Evolutionary conservation across 2,888 invertebrate genomes (phyloP), one percentile per base, ranked within the genome.

Genomic region (Chironomus tentans): DNA sequence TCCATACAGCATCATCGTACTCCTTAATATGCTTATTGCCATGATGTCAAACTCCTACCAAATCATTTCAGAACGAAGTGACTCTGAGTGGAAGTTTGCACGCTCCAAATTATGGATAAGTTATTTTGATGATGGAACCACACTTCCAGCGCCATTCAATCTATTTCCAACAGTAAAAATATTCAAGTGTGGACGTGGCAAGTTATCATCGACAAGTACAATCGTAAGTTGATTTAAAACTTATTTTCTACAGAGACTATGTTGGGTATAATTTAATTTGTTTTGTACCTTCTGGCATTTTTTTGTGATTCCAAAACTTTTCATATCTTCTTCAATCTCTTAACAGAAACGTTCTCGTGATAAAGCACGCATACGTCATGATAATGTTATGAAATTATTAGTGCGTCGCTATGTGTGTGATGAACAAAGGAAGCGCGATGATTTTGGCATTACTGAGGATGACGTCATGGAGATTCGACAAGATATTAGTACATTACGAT

Each of bases 1-100:
- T 56, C 56, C 10, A 18, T 6, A n/a, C 21, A 65, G 24, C 12
- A 65, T 65, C 10, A 70, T 70, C 80, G 98, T 98, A 0, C 87
- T 98, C 28, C 88, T 98, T 78, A 98, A 98, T 85, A 95, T 98
- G 92, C 89, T 98, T 61, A 98, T 98, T 82, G 98, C 98, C 81
- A 98, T 98, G 98, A 98, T 98, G 97, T 97, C 96, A 77, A 98
- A 96, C 84, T 98, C 97, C 0, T 98, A 98, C 85, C 97, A 97
- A 85, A 94, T 96, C 78, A 98, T 98, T 80, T 97, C 96, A 80
- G 96, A 97, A 88, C 88, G 96, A 81, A 92, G 97, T 3, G 98
- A 98, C 81, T 91, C 91, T 0, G 97, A 98, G 85, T 98, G 98
- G 98, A 98, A 98, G 84, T 98, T 97, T 81, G 97, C 97, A 0